Evolutionary conservation across 1,140 invertebrate genomes (phyloP), one percentile per base, ranked within the genome.

Genomic region (Ladona fulva): DNA sequence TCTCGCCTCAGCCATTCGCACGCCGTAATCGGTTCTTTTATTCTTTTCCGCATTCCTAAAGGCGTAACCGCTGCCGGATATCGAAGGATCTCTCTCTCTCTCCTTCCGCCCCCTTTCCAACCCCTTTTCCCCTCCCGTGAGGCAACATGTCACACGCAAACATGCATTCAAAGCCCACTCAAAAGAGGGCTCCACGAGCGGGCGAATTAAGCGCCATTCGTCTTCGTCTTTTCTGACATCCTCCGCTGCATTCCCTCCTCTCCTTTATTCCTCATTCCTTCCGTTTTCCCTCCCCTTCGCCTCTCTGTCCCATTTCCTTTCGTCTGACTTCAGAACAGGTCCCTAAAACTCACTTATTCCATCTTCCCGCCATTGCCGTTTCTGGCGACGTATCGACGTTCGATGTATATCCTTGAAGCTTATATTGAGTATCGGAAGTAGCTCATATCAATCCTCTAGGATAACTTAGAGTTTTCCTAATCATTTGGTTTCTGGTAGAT

Each of bases 131-230:
- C 14, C 12, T 12, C 52, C 52, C n/a, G 5, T 3, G 1, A 3
- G 52, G 16, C 52, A 66, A 66, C 52, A 66, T 66, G 52, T 66
- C 52, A 66, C 52, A 66, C 52, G 52, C 52, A 66, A 66, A 66
- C 52, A 22, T 66, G n/a, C 52, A 66, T 66, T 66, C 52, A 66
- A 12, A 66, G 52, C n/a, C 12, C 52, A 3, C 52, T 66, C 52
- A 66, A 66, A 66, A 66, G 52, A 66, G 52, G 52, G 52, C 52
- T 6, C 52, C 52, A 66, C 52, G 52, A 66, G 3, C 52, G 3
- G 12, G 3, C 52, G 52, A 66, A 66, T 66, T 66, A 66, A 66
- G 52, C 3, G 14, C 52, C 52, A 66, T 66, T 66, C 52, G 52
- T 66, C 52, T 66, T 66, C 52, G 52, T 66, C 52, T 16, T 22